Evolutionary conservation across 2,888 invertebrate genomes (phyloP), one percentile per base, ranked within the genome.

Genomic region (Marronus borbonicus): DNA sequence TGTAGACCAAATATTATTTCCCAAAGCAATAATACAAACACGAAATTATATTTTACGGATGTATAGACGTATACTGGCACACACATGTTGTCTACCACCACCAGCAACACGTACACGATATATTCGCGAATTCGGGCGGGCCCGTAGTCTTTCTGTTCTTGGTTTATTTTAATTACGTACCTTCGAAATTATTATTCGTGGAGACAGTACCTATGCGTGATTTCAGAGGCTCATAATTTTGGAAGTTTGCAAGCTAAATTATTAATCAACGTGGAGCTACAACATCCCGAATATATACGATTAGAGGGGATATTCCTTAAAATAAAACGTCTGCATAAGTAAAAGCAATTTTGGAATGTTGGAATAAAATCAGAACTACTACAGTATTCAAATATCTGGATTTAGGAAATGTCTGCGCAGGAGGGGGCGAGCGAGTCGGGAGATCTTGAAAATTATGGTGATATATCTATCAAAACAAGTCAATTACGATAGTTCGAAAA

Each of bases 1-100:
- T 74, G 72, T 74, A 74, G 72, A 74, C 72, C 60, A 74, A 74
- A 74, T 74, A 74, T 74, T 74, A 74, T 74, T 74, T 74, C 72
- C 60, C 72, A 60, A 74, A 74, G 72, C 72, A 74, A 74, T 74
- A 74, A 74, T 60, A 60, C 72, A 74, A 74, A 74, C 72, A 74
- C 72, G 72, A 74, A 60, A 74, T 74, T 74, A 60, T 74, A 74
- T 74, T 74, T 74, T 58, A 72, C 60, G 44, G 58, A 60, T 58
- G 60, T 74, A 60, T 58, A 74, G 72, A 74, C 55, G 72, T 74
- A 44, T 39, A 74, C 72, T 60, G 72, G 3, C 72, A 74, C 72
- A 74, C 72, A 60, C 31, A 31, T 31, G 31, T 31, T 74, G 72
- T 74, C 60, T 44, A 60, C 72, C 60, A 44, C 36, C 60, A 62